These are phyloP conservation scores for Poeciliopsis turneri DNA, from an alignment of 2,797 vertebrate species.

Conservation along the genomic window DNA sequence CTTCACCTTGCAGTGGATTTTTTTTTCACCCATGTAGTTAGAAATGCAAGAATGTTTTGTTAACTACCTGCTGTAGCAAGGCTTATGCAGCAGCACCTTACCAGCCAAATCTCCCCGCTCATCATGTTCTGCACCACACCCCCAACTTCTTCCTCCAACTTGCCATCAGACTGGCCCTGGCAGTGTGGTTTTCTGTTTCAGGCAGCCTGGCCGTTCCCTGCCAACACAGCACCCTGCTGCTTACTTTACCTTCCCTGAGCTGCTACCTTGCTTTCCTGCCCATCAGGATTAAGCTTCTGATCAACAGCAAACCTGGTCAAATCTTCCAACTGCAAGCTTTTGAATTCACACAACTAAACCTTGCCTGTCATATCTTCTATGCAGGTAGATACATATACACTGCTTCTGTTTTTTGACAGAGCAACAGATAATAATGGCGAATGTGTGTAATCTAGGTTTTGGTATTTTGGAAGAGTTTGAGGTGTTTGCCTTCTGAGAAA, in stretches of 20 bases:
- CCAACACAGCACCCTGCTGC: neutral
- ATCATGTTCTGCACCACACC: neutral
- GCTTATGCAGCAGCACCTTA: neutral
- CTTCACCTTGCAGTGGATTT: neutral
- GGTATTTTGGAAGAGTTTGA: neutral
- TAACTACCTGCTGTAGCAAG: neutral
- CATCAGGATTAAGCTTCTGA: constrained; percentile 12
- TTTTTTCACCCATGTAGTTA: neutral
- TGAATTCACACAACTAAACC: neutral
- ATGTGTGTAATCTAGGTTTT: neutral
- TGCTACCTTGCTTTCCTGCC: neutral
- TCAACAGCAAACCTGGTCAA: constrained; percentile 8
- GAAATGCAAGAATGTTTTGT: neutral
- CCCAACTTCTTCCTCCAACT: constrained; percentile 1
- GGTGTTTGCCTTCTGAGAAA: neutral
- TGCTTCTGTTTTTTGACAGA: neutral
- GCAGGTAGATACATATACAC: neutral
- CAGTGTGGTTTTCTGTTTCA: neutral
- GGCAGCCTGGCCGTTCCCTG: neutral
- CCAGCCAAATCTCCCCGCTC: neutral
- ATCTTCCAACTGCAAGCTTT: neutral
- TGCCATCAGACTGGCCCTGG: neutral
- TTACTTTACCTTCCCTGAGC: constrained; percentile 3
- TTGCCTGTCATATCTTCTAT: neutral
- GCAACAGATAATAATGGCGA: neutral